Conservation (phyloP, 1,140 invertebrate genomes). For the Elymnias hypermnestra region DNA sequence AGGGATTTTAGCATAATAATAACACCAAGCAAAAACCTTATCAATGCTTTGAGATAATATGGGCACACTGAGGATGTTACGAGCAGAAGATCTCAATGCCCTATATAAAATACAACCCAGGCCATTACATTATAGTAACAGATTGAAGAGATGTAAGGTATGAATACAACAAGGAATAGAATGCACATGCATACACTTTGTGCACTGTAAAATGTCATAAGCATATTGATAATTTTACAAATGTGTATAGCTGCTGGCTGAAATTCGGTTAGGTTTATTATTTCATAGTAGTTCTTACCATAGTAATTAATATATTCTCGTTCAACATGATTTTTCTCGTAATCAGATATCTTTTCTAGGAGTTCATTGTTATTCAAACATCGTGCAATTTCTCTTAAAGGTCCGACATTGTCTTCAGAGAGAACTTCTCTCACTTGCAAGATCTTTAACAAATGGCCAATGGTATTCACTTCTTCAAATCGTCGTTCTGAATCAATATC, state of each 20-base stretch:
- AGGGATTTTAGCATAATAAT: no score
- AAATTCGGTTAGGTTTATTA: no score
- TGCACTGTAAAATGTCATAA: no score
- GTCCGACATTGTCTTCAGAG: constrained; percentile 48
- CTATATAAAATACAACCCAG: no score
- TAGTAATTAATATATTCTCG: constrained; percentile 36
- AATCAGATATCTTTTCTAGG: constrained; percentile 35
- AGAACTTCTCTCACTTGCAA: constrained; percentile 57
- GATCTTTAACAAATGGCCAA: constrained; percentile 45
- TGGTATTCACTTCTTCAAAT: constrained; percentile 45
- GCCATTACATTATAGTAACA: no score
- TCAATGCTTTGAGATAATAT: no score
- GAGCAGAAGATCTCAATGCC: no score
- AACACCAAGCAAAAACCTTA: no score
- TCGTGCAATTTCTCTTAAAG: constrained; percentile 45
- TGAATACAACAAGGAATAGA: no score
- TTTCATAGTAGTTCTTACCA: constrained; percentile 33
- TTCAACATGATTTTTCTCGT: constrained; percentile 31
- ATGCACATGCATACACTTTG: no score
- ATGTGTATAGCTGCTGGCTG: not conserved
- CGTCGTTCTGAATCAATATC: constrained; percentile 55
- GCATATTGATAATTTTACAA: not conserved
- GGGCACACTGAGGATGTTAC: no score
- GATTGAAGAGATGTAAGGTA: no score
- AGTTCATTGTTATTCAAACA: constrained; percentile 36